Evolutionary conservation across 1,140 invertebrate species (phyloP).

Genomic region (Drosophila subpulchrella): DNA sequence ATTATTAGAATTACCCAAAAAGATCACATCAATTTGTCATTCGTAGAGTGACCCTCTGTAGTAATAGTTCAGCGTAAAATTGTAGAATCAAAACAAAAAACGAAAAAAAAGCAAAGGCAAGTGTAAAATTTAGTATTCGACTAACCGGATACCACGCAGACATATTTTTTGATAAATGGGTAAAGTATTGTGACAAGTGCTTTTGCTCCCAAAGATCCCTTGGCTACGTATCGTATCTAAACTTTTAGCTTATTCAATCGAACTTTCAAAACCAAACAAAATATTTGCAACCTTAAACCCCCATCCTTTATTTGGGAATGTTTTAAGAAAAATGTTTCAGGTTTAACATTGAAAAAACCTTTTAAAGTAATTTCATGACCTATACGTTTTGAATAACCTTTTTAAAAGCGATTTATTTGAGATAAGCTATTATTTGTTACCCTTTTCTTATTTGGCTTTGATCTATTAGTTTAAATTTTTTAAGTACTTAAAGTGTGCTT

Average conservation of each 20-base stretch:
- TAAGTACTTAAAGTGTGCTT: not conserved
- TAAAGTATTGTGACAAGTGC: constrained; percentile 5
- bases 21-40: constrained; percentile 19
- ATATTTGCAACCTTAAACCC: too few relatives aligned
- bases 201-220: not conserved
- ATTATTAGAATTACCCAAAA: constrained; percentile 28
- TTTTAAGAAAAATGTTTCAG: too few relatives aligned
- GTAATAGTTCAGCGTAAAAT: constrained; percentile 20
- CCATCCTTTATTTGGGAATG: not conserved
- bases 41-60: constrained; percentile 8
- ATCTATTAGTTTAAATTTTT: not conserved
- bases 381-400: too few relatives aligned
- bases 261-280: not conserved
- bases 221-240: not conserved
- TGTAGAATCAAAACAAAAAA: constrained; percentile 71
- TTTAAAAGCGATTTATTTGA: not conserved
- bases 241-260: not conserved
- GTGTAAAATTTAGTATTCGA: constrained; percentile 7
- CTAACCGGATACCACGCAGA: constrained; percentile 21
- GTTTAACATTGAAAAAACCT: too few relatives aligned
- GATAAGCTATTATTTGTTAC: not conserved
- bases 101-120: constrained; percentile 22
- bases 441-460: not conserved
- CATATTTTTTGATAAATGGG: not conserved
- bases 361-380: too few relatives aligned